Evolutionary conservation across 2,113 vertebrate genomes (phyloP).

Genomic region (Tapirus terrestris): DNA sequence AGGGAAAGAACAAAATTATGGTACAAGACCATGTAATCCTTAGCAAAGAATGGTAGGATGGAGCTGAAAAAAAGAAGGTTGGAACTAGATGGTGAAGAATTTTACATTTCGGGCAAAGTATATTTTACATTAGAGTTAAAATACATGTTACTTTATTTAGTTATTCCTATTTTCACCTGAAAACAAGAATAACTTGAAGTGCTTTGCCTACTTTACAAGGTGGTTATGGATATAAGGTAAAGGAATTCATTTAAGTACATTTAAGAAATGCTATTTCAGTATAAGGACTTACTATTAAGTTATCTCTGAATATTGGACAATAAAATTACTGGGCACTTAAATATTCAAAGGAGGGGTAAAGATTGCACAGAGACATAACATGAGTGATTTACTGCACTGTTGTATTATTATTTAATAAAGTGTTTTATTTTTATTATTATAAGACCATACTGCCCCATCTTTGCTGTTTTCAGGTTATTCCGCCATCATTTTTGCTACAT

Average conservation of each 20-base stretch:
- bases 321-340: not conserved
- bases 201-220: not conserved
- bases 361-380: not conserved
- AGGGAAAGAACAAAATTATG: not conserved
- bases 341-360: not conserved
- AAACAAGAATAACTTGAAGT: not conserved
- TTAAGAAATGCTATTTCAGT: not conserved
- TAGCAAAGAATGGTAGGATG: not conserved
- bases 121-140: slow-evolving; percentile 6
- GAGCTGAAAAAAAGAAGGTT: not conserved
- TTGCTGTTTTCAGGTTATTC: not conserved
- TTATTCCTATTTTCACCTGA: not conserved
- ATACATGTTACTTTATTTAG: not conserved
- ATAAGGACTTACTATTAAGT: not conserved
- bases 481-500: not conserved
- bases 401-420: not conserved
- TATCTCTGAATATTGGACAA: not conserved
- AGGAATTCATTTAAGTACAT: not conserved
- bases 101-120: not conserved
- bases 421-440: not conserved
- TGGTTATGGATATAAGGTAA: not conserved
- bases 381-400: not conserved
- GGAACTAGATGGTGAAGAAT: not conserved
- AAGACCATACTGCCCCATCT: not conserved
- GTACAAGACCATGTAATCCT: not conserved